phyloP scores from a whole-genome alignment of 2,797 vertebrate species.

The Schizopygopsis malacanthus region DNA sequence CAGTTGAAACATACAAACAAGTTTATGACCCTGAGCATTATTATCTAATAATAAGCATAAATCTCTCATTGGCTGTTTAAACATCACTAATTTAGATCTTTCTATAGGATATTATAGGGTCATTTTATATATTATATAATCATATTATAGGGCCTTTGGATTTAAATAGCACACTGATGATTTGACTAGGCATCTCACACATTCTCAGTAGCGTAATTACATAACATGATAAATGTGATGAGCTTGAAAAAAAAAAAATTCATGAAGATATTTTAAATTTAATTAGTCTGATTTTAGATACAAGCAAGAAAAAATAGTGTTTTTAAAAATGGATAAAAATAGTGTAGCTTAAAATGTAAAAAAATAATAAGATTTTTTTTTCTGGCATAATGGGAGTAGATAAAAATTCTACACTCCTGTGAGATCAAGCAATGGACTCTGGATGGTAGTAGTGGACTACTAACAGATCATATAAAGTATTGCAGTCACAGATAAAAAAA shows the following conservation, averaged over 20 bases:
- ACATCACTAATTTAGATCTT: conserved; percentile 45
- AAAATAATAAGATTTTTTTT: background rate
- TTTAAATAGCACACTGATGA: conserved; percentile 17
- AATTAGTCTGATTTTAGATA: background rate
- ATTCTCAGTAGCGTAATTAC: background rate
- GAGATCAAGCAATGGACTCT: background rate
- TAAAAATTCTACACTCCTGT: background rate
- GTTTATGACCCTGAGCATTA: conserved; percentile 57
- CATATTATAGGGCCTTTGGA: background rate
- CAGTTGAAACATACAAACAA: conserved; percentile 48
- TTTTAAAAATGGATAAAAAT: background rate
- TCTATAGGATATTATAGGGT: conserved; percentile 43
- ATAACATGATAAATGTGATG: background rate
- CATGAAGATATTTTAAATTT: background rate
- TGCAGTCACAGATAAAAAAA: too few species aligned
- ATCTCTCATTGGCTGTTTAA: conserved; percentile 57
- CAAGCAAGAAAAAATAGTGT: background rate
- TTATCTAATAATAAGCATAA: conserved; percentile 70
- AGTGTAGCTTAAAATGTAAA: background rate
- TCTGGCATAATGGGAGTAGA: background rate
- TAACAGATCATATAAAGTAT: background rate
- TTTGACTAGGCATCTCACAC: conserved; percentile 18
- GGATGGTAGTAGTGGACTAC: conserved; percentile 14
- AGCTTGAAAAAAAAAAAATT: background rate
- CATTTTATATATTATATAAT: background rate